These are phyloP conservation scores for Oreochromis niloticus DNA, from an alignment of 2,113 vertebrate genomes.

Conservation along the genomic window DNA sequence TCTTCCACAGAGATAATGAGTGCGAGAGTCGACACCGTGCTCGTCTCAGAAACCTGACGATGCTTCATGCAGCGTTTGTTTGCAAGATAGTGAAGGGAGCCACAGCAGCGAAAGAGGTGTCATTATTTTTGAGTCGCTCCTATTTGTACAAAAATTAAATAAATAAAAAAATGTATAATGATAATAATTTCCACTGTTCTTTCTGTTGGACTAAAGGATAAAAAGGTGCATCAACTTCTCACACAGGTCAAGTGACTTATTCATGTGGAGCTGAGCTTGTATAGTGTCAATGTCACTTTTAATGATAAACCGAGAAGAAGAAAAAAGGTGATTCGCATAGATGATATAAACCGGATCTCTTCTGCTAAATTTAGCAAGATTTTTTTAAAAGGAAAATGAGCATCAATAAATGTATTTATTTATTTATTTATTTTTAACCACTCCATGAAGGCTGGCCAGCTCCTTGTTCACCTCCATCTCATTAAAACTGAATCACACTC, in stretches of 20 bases:
- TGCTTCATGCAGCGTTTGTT: background rate
- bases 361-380: slow-evolving; percentile 27
- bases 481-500: slow-evolving; percentile 52
- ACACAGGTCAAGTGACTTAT: background rate
- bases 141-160: background rate
- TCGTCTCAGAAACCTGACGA: background rate
- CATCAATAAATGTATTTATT: background rate
- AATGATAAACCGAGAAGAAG: background rate
- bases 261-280: background rate
- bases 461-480: slow-evolving; percentile 48
- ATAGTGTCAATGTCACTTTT: slow-evolving; percentile 6
- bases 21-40: slow-evolving; percentile 2
- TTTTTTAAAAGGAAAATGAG: background rate
- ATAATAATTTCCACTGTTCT: background rate
- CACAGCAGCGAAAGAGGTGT: background rate
- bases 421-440: background rate
- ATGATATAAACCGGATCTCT: background rate
- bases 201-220: background rate
- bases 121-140: background rate
- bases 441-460: background rate
- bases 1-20: slow-evolving; percentile 15
- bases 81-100: background rate
- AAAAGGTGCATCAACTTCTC: background rate
- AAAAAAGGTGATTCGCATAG: background rate
- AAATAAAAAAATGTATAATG: background rate